Conservation (phyloP, 2,888 invertebrate species). For the Caradrina clavipalpis region DNA sequence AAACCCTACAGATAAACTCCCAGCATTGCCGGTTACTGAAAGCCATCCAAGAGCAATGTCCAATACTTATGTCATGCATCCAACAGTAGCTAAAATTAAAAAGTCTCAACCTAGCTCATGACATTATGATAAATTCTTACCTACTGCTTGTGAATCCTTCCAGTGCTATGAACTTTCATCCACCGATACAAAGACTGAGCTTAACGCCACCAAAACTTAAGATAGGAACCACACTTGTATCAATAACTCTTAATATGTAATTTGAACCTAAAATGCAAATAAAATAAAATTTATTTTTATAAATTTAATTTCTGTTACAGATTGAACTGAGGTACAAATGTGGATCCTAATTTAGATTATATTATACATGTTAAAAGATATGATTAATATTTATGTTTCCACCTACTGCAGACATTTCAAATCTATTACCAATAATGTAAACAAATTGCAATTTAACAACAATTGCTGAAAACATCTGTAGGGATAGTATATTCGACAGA, state of each 20-base stretch:
- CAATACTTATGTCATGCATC: conserved; percentile 93
- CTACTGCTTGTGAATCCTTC: conserved; percentile 86
- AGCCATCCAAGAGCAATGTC: conserved; percentile 92
- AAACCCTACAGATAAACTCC: conserved; percentile 95
- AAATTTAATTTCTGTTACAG: neutral
- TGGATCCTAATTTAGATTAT: conserved; percentile 54
- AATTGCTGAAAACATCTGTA: conserved; percentile 1
- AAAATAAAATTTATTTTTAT: conserved; percentile 9
- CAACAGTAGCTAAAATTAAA: conserved; percentile 84
- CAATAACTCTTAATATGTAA: conserved; percentile 5
- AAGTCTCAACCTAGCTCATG: conserved; percentile 87
- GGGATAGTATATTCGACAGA: neutral
- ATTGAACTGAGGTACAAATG: conserved; percentile 40
- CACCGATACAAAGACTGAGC: conserved; percentile 87
- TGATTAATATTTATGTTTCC: conserved; percentile 43
- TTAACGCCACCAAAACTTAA: conserved; percentile 59
- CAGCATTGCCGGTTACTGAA: conserved; percentile 91
- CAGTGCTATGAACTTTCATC: conserved; percentile 87
- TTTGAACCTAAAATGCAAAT: conserved; percentile 4
- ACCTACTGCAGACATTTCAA: conserved; percentile 16
- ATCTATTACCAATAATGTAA: conserved; percentile 31
- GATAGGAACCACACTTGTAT: conserved; percentile 57
- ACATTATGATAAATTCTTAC: conserved; percentile 71
- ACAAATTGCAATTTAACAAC: conserved; percentile 1
- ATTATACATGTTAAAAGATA: conserved; percentile 33